Evolutionary conservation across 2,888 invertebrate species (phyloP), one percentile per base, ranked within the genome.

Genomic region (Drosophila melanosoma): DNA sequence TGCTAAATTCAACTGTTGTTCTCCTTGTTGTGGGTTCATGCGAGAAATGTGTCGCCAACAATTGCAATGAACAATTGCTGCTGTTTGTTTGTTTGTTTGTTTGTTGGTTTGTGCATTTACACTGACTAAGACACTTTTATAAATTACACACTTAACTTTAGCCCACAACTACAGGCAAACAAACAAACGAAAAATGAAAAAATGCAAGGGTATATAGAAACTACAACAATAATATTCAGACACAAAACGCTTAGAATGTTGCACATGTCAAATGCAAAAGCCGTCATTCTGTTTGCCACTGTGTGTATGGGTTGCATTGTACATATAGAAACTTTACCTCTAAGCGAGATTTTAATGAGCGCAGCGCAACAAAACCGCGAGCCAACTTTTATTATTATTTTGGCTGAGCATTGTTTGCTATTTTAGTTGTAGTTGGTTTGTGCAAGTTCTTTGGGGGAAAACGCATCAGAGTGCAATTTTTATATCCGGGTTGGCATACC

Each of bases 401-500:
- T 54, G 76, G 65, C 63, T 62, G 60, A 56, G 64, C 71, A 81
- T 82, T 89, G 83, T 89, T 82, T 79, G 58, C 67, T 58, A 51
- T 76, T 81, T 83, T 66, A 74, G 70, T 66, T 71, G 70, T 66
- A 74, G 53, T 70, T 70, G 65, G 38, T 51, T 45, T 48, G 56
- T 33, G 60, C n/a, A 49, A 45, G 53, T 12, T 42, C 56, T 49
- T 57, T 79, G 53, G 17, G 35, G 48, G 42, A 35, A 49, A 77
- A 80, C 70, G 89, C 90, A 90, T 90, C 78, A 83, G 83, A 90
- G 89, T 90, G 90, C 87, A 90, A 78, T 88, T 88, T 88, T 80
- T 76, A 78, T 88, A 86, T 81, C 83, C 90, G 79, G 77, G 72
- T 81, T 78, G 75, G 69, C 87, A 51, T 42, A 53, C 54, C 64